Conservation (phyloP, 2,113 vertebrate genomes). For the Corythoichthys haematopterus region DNA sequence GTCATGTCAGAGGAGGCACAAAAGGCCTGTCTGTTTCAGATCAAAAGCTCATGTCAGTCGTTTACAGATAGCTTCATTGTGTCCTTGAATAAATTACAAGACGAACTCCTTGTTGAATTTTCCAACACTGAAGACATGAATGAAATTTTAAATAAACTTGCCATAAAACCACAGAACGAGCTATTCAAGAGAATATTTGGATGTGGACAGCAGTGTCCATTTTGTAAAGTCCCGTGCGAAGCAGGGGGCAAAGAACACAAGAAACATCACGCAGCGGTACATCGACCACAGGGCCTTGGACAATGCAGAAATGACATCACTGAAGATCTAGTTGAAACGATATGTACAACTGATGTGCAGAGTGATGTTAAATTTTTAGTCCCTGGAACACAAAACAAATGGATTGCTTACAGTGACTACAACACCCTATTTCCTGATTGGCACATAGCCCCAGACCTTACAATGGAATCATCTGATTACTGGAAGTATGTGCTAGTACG, state of each 20-base stretch:
- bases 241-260: constrained; percentile 51
- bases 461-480: not conserved
- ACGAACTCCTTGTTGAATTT: constrained; percentile 24
- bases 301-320: rapidly evolving
- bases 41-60: constrained; percentile 5
- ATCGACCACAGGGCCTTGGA: constrained; percentile 53
- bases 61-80: constrained; percentile 24
- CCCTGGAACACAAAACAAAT: rapidly evolving
- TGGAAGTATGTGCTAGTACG: no score
- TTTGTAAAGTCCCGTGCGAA: constrained; percentile 70
- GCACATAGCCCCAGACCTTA: constrained; percentile 59
- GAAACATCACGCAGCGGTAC: constrained; percentile 41
- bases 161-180: constrained; percentile 21
- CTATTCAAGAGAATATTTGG: constrained; percentile 42
- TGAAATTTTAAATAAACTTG: constrained; percentile 26
- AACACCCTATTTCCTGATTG: constrained; percentile 50
- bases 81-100: constrained; percentile 8
- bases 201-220: constrained; percentile 68
- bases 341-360: constrained; percentile 47
- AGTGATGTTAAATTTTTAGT: rapidly evolving
- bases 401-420: constrained; percentile 47
- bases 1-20: constrained; percentile 7
- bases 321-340: not conserved
- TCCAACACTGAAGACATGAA: constrained; percentile 3
- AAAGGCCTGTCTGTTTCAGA: constrained; percentile 27